A percentile compares a stretch with the other conserved stretches of the same genome.
phyloP scores from a whole-genome alignment of 92 coral and sea anemone species.

The Palythoa caribaeorum region DNA sequence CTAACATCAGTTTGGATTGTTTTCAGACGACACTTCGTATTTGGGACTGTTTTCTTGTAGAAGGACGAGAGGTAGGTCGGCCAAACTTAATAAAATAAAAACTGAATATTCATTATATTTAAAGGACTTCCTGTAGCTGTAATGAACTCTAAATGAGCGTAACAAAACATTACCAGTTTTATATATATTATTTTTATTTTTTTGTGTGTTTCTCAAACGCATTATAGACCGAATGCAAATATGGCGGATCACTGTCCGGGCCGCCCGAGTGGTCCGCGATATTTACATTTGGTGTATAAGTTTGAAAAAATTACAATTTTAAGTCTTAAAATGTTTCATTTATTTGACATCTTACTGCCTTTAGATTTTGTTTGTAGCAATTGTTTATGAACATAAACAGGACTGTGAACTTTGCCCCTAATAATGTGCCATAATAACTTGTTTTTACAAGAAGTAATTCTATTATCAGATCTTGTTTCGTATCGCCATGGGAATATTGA shows the following conservation, averaged over 20 bases:
- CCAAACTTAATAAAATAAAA: background rate
- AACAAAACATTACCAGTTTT: too few relatives aligned
- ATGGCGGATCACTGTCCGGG: too few relatives aligned
- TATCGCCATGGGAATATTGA: conserved; percentile 80
- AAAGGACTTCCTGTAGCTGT: too few relatives aligned
- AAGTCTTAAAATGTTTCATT: too few relatives aligned
- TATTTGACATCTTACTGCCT: background rate
- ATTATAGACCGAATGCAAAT: too few relatives aligned
- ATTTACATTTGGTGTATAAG: too few relatives aligned
- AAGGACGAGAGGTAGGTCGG: conserved; percentile 79
- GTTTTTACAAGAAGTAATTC: background rate
- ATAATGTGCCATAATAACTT: background rate
- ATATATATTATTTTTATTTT: too few relatives aligned
- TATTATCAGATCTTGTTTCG: conserved; percentile 77
- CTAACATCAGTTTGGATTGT: background rate
- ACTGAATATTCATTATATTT: too few relatives aligned
- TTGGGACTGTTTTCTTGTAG: conserved; percentile 89
- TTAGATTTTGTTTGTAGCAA: background rate
- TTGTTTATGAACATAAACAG: background rate
- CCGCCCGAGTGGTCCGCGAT: too few relatives aligned
- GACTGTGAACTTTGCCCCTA: background rate
- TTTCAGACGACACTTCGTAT: conserved; percentile 80
- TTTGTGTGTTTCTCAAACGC: background rate
- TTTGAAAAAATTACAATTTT: too few relatives aligned
- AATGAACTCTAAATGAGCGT: too few relatives aligned